Percentiles rank a stretch among this genome's conserved stretches.
Evolutionary conservation across 2,888 invertebrate genomes (phyloP).

Genomic region (Micoletzkya japonica): DNA sequence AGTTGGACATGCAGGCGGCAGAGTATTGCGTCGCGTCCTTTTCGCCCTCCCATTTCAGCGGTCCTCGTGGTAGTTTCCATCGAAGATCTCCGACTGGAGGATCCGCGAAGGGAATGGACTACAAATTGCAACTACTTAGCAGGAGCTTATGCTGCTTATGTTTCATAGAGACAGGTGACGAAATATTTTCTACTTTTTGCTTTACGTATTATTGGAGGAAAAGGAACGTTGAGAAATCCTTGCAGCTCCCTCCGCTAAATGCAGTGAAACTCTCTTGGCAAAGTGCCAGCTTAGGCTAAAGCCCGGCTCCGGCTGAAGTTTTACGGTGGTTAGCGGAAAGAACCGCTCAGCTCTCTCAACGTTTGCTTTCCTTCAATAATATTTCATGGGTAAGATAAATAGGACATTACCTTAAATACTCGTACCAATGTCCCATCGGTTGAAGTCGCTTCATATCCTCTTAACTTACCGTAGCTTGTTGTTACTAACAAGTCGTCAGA

Average conservation of each 20-base stretch:
- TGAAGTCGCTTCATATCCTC: neutral
- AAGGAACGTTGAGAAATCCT: neutral
- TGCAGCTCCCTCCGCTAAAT: too few species aligned
- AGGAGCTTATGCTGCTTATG: neutral
- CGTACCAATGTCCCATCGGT: constrained; percentile 4
- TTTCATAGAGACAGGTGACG: neutral
- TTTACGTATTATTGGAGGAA: neutral
- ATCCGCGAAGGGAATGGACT: constrained; percentile 21
- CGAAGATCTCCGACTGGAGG: constrained; percentile 22
- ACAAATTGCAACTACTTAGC: neutral
- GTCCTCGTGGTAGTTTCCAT: constrained; percentile 6
- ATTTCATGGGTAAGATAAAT: neutral
- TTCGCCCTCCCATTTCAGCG: constrained; percentile 4
- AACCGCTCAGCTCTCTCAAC: too few species aligned
- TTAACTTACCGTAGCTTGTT: constrained; percentile 9
- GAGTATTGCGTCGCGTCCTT: constrained; percentile 20
- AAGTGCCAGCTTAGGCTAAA: too few species aligned
- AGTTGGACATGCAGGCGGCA: constrained; percentile 26
- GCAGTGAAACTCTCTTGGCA: too few species aligned
- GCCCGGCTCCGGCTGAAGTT: too few species aligned
- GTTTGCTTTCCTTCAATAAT: neutral
- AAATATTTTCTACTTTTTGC: too few species aligned
- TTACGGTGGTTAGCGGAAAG: too few species aligned
- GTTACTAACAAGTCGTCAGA: constrained; percentile 9
- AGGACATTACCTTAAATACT: constrained; percentile 9